Evolutionary conservation across 2,113 vertebrate genomes (phyloP), one percentile per base, ranked within the genome.

Genomic region (Vidua chalybeata): DNA sequence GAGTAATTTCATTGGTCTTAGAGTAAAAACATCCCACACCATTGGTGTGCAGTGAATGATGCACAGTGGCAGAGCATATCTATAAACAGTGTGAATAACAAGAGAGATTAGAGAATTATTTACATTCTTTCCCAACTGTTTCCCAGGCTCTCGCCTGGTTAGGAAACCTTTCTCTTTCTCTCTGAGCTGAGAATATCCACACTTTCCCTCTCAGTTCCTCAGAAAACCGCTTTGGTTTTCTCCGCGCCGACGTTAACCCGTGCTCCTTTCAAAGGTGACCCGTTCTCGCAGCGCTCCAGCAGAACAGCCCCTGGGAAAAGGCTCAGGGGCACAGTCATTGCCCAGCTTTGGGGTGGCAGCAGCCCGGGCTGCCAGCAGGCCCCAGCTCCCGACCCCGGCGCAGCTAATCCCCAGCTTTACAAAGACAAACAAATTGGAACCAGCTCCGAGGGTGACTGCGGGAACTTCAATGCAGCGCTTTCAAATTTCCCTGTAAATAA

Each of bases 401-500:
- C n/a, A 10, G 4, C 2, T 22, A 4, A 6, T 1, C 1, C 84
- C 45, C 52, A 55, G 58, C 52, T 59, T 62, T 37, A 58, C 64
- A 87, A 72, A 97, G 49, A 17, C 35, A 73, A 67, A 75, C 73
- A 87, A 81, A 77, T 48, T 46, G 67, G 75, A 49, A 73, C 43
- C 62, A 48, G 3, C 48, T 62, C 80, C 7, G 22, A 49, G 77
- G 84, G 59, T 43, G 90, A 37, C 22, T 10, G 33, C 62, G 73
- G 46, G 82, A 88, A 95, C 93, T 93, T 94, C 87, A 96, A 75
- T 66, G 51, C 62, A 6, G 2, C 45, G 81, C 79, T 94, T 84
- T 93, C 62, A 89, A 78, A 94, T 96, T 90, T 97, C 75, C 94
- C 73, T 91, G 95, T 84, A 97, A 97, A 92, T 97, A 74, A 81